Conservation (phyloP, 2,888 invertebrate genomes). For the Chrysodeixis includens region DNA sequence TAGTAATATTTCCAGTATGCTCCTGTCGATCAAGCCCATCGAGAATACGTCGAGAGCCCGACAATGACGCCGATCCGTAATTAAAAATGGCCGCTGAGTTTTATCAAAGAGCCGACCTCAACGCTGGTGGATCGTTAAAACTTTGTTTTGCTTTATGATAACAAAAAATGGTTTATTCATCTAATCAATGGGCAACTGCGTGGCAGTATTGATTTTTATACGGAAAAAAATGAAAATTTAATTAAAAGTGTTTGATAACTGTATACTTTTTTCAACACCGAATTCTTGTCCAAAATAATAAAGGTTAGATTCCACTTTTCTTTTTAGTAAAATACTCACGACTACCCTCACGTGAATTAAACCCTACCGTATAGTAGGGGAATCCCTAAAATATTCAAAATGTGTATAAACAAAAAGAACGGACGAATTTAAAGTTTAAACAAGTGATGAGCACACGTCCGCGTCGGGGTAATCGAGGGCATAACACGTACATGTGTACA, state of each 20-base stretch:
- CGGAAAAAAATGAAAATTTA: no score
- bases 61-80: conserved; percentile 80
- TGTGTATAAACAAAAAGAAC: conserved; percentile 36
- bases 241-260: no score
- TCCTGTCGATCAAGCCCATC: conserved; percentile 67
- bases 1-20: conserved; percentile 51
- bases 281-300: background rate
- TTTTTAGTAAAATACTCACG: background rate
- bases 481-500: conserved; percentile 60
- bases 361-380: background rate
- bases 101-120: conserved; percentile 64
- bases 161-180: conserved; percentile 41
- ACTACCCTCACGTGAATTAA: conserved; percentile 30
- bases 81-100: conserved; percentile 83
- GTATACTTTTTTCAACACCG: no score
- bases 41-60: conserved; percentile 70
- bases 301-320: background rate
- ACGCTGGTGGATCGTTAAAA: conserved; percentile 67
- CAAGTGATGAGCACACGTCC: conserved; percentile 47
- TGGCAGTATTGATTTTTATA: conserved; percentile 12
- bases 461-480: conserved; percentile 48
- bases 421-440: conserved; percentile 44
- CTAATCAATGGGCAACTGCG: conserved; percentile 21
- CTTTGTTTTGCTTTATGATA: conserved; percentile 60
- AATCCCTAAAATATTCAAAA: conserved; percentile 39